A percentile compares a stretch with the other conserved stretches of the same genome.
Evolutionary conservation across 2,888 invertebrate genomes (phyloP).

Genomic region (Eristalis intricaria): DNA sequence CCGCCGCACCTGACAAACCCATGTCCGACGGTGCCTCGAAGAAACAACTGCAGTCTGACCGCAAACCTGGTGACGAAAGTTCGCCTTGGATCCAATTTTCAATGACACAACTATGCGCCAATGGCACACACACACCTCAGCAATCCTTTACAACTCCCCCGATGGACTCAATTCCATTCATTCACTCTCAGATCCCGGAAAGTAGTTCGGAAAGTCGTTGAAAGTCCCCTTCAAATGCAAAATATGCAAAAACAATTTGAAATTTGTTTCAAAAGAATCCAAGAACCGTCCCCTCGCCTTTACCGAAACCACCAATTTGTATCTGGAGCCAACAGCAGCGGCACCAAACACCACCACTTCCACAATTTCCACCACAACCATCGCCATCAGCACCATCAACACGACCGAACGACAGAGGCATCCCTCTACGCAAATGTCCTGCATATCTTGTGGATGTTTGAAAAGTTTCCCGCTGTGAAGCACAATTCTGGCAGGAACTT

Average conservation of each 20-base stretch:
- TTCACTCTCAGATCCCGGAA: neutral
- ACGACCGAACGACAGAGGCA: conserved; percentile 14
- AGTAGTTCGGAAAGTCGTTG: neutral
- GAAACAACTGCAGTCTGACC: neutral
- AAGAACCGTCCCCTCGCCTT: neutral
- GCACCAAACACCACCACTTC: neutral
- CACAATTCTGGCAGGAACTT: conserved; percentile 27
- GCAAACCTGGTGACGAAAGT: neutral
- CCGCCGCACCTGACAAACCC: too few relatives aligned
- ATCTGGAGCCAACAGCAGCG: conserved; percentile 2
- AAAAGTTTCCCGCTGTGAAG: conserved; percentile 50
- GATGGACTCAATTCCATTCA: neutral
- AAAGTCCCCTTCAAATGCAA: neutral
- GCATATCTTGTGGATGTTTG: conserved; percentile 51
- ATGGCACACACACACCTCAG: neutral
- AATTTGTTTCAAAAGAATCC: conserved; percentile 44
- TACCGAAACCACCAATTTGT: conserved; percentile 36
- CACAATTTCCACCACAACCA: too few relatives aligned
- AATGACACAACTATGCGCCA: neutral
- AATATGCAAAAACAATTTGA: conserved; percentile 29
- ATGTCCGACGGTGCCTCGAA: neutral
- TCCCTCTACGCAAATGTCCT: conserved; percentile 58
- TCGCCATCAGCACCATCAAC: conserved; percentile 24
- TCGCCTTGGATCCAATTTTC: neutral
- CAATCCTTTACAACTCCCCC: neutral